These are phyloP conservation scores for Seriola rivoliana DNA, from an alignment of 2,113 vertebrate genomes.

Conservation along the genomic window DNA sequence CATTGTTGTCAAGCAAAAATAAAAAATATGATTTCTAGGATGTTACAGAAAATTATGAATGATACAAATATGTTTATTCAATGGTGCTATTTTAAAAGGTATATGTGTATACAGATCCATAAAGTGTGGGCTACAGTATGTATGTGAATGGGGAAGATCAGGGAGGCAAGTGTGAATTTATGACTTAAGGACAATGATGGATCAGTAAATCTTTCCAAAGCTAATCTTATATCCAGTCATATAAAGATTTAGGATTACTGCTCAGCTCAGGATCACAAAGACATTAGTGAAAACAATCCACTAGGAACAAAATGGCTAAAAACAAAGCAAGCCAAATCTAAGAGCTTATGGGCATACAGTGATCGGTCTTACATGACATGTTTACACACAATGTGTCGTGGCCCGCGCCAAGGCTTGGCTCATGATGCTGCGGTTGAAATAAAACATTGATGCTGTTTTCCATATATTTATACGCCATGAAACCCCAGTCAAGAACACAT, in stretches of 20 bases:
- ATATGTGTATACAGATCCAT: neutral
- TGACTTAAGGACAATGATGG: neutral
- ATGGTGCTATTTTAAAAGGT: neutral
- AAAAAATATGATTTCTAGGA: no score
- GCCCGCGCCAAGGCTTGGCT: conserved; percentile 21
- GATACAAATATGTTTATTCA: neutral
- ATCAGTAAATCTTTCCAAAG: neutral
- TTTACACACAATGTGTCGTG: conserved; percentile 38
- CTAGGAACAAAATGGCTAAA: neutral
- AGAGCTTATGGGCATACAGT: neutral
- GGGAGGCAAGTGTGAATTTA: neutral
- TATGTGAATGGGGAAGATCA: neutral
- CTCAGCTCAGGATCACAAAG: neutral
- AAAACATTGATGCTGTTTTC: conserved; percentile 36
- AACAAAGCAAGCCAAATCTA: neutral
- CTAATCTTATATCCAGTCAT: neutral
- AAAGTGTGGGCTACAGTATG: neutral
- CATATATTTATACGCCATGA: conserved; percentile 22
- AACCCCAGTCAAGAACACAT: conserved; percentile 27
- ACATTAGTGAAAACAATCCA: neutral
- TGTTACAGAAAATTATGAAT: no score
- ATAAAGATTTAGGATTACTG: neutral
- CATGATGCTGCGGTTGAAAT: conserved; percentile 7
- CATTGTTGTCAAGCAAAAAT: no score
- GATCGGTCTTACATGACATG: conserved; percentile 35